Base-by-base conservation (phyloP, 2,888 invertebrate species). In the Amphiduros pacificus region DNA sequence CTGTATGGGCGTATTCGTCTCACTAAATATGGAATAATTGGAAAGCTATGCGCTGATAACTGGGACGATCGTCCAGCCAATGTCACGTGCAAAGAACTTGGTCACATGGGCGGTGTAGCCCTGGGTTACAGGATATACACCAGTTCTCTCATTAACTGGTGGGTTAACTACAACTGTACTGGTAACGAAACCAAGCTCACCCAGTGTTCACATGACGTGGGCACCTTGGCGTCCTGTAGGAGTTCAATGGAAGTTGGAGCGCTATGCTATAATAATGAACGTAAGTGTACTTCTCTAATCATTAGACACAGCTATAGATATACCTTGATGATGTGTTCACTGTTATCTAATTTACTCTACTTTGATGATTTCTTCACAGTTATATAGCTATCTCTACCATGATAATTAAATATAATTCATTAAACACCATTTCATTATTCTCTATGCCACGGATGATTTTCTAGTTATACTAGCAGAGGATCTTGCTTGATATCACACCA, bases 41-140 rank as follows among this genome's bases (percentile, higher is more conserved):
- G 60, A 1, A 52, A 48, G 41, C 41, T 41, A 26, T 76, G 76
- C 62, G 59, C 63, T 6, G 65, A 68, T 11, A 69, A 66, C 17
- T 76, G 76, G 76, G 68, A 72, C 52, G 71, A 76, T 50, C 29
- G 24, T 0, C 73, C 71, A 20, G 75, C 76, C 11, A 65, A 64
- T 27, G 73, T 74, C 6, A 56, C 72, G 3, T 76, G 76, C 54
- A 68, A 66, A 28, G 63, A 70, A 59, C 63, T 72, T 24, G 74
- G 74, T 6, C 75, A 62, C 56, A 60, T 55, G 11, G 75, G 73
- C 0, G 76, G 76, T 2, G 71, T 72, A 4, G 73, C 72, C 5
- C 36, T 54, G 2, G 6, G 9, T 5, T 55, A 9, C 41, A 41
- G 27, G n/a, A 55, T 41, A 1, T 55, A 55, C 55, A 55, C n/a